Conservation (phyloP, 2,113 vertebrate species). For the Girardinichthys multiradiatus region DNA sequence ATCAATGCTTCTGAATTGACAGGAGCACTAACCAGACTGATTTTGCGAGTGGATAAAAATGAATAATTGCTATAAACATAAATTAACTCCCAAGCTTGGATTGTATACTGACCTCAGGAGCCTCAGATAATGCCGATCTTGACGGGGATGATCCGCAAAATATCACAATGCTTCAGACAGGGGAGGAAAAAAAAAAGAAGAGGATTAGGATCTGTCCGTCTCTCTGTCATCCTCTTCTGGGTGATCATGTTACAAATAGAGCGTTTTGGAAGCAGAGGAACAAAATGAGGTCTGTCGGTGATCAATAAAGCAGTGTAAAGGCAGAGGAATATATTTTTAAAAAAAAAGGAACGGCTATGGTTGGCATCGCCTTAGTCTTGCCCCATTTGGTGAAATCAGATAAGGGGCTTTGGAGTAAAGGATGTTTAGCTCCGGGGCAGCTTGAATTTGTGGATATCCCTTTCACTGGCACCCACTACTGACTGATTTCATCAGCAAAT, state of each 20-base stretch:
- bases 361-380: slow-evolving; percentile 68
- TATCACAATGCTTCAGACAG: slow-evolving; percentile 9
- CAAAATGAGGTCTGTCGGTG: slow-evolving; percentile 59
- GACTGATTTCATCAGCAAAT: slow-evolving; percentile 63
- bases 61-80: slow-evolving; percentile 23
- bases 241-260: slow-evolving; percentile 62
- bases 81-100: slow-evolving; percentile 9
- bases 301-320: slow-evolving; percentile 74
- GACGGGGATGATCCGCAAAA: slow-evolving; percentile 13
- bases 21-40: slow-evolving; percentile 4
- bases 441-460: slow-evolving; percentile 57
- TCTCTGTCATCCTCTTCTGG: slow-evolving; percentile 47
- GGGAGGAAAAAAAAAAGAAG: background rate
- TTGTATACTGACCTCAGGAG: slow-evolving; percentile 19
- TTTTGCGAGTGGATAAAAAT: background rate
- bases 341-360: slow-evolving; percentile 68
- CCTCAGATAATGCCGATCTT: slow-evolving; percentile 22
- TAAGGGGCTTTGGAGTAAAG: slow-evolving; percentile 66
- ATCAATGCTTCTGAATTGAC: slow-evolving; percentile 14
- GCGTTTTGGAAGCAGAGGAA: slow-evolving; percentile 51
- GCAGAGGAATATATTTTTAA: slow-evolving; percentile 58
- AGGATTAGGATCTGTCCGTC: slow-evolving; percentile 53
- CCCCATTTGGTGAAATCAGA: slow-evolving; percentile 74
- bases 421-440: slow-evolving; percentile 60
- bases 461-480: slow-evolving; percentile 45